Conservation (phyloP, 30 jellyfish, hydroid and myxozoan genomes). For the Cassiopea andromeda region DNA sequence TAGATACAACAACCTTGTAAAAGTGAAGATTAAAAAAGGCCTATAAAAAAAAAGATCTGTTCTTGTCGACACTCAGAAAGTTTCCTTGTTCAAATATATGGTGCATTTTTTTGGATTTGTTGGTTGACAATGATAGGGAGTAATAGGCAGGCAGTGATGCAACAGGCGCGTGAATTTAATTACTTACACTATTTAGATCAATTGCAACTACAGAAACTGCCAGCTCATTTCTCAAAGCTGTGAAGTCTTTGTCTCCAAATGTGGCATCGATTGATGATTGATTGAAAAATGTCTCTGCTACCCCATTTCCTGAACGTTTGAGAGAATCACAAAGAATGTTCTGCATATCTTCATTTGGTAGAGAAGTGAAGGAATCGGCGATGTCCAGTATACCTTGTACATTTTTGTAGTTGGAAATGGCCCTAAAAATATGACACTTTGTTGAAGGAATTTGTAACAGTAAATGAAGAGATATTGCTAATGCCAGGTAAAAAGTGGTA, state of each 20-base stretch:
- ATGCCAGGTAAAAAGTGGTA: too few species aligned
- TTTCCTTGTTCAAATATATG: too few species aligned
- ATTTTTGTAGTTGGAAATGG: slow-evolving; percentile 18
- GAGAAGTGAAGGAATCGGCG: slow-evolving; percentile 37
- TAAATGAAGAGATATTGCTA: too few species aligned
- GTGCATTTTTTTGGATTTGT: too few species aligned
- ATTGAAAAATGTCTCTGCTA: slow-evolving; percentile 62
- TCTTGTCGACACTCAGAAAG: too few species aligned
- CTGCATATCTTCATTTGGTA: slow-evolving; percentile 20
- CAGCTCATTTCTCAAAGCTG: slow-evolving; percentile 15
- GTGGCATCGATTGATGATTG: background rate
- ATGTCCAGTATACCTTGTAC: slow-evolving; percentile 42
- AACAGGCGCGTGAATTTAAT: too few species aligned
- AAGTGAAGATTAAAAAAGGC: too few species aligned
- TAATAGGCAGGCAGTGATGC: too few species aligned
- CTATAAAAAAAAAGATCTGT: too few species aligned
- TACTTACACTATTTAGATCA: slow-evolving; percentile 40
- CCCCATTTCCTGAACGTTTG: slow-evolving; percentile 45
- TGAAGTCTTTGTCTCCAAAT: slow-evolving; percentile 26
- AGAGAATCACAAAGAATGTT: slow-evolving; percentile 20
- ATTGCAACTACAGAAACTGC: slow-evolving; percentile 27
- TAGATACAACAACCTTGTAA: background rate
- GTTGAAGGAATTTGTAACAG: too few species aligned
- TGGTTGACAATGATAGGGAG: too few species aligned
- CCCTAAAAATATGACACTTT: background rate